Base-by-base conservation (phyloP, 2,888 invertebrate species). In the Apomyelois bistriatella region DNA sequence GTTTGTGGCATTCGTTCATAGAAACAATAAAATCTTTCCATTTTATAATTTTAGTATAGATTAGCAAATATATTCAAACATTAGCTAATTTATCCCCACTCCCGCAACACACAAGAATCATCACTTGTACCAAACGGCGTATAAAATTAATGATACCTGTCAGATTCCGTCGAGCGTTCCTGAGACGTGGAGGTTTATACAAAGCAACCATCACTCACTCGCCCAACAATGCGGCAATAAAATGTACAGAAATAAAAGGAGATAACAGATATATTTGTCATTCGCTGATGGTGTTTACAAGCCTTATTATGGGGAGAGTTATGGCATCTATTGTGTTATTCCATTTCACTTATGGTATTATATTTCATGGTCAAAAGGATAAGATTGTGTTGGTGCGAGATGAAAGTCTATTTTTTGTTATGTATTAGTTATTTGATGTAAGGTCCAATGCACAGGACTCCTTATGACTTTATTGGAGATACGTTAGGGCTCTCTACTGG, bases 131-230 rank as follows among this genome's bases (percentile, higher is more conserved):
- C 69, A 66, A 66, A 59, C 50, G 42, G 53, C 63, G 66, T 65
- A 74, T 75, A 68, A 74, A 77, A 82, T 82, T 82, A 82, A 82
- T 82, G 76, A 64, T 72, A 66, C 67, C 75, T 79, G 80, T 79
- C 80, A 76, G 72, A 72, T 70, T 76, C 71, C 62, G 70, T 71
- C 70, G 70, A 67, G 66, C 59, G 62, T 68, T 71, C 60, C 70
- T 72, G 61, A 70, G 69, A 70, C 57, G 64, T 54, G 61, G 53
- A 62, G 58, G 55, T 55, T 59, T 65, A 62, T 64, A 74, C 73
- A 75, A 66, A 68, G 57, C 64, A 59, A 72, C 71, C 74, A 82
- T 82, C 79, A 77, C 68, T 82, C 75, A 74, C 75, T 71, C 63
- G 62, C 56, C 63, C 68, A 72, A 81, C 81, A 82, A 82, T 76